phyloP scores from a whole-genome alignment of 2,888 invertebrate species.

The Neria commutata region DNA sequence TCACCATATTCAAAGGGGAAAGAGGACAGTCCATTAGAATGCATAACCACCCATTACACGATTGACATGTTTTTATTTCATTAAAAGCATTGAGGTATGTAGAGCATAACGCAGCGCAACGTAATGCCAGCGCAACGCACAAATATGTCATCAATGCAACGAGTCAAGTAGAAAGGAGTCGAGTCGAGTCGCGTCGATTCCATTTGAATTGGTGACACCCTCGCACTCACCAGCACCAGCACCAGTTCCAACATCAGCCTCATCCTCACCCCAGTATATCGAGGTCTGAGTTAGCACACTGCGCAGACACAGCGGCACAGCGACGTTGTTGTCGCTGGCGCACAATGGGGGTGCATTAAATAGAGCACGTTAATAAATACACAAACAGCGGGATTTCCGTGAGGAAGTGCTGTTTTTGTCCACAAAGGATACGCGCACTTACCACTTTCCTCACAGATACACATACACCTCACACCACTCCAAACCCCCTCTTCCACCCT shows the following conservation, averaged over 20 bases:
- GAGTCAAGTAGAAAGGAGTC: too few species aligned
- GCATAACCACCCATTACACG: constrained; percentile 41
- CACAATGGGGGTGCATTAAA: constrained; percentile 23
- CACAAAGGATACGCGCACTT: constrained; percentile 19
- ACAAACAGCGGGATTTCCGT: constrained; percentile 42
- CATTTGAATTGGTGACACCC: background rate
- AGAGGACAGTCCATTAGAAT: background rate
- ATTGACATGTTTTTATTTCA: constrained; percentile 51
- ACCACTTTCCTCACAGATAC: constrained; percentile 1
- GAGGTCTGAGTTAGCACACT: background rate
- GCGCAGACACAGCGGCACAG: constrained; percentile 1
- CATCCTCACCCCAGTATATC: background rate
- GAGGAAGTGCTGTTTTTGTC: constrained; percentile 10
- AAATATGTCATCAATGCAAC: constrained; percentile 50
- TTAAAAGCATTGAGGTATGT: constrained; percentile 51
- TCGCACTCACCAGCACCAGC: constrained; percentile 14
- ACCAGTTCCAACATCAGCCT: background rate
- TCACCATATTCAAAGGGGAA: background rate
- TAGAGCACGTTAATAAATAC: constrained; percentile 37
- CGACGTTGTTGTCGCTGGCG: constrained; percentile 10
- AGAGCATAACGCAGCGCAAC: constrained; percentile 38
- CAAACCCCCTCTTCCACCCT: background rate
- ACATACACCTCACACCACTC: too few species aligned
- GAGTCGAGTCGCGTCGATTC: too few species aligned
- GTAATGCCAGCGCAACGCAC: constrained; percentile 24